Evolutionary conservation across 2,113 vertebrate species (phyloP), one percentile per base, ranked within the genome.

Genomic region (Ptychochromis oligacanthus): DNA sequence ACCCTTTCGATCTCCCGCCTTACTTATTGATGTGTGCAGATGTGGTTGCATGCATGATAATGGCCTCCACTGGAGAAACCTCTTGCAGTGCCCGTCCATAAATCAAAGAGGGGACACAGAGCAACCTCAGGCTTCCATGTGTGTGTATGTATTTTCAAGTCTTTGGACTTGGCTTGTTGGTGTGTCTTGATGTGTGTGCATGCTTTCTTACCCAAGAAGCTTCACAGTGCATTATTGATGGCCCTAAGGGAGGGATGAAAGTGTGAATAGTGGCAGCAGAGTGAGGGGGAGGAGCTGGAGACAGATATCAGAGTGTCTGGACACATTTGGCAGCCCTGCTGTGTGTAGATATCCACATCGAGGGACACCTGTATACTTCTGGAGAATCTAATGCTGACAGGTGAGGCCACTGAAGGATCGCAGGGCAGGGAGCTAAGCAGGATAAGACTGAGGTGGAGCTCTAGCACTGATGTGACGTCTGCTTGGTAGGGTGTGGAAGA

Each of bases 221-320:
- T 90, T 90, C 77, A 87, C 31, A 40, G 59, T 95, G 87, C 93
- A 95, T 93, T 94, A 95, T 95, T 95, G 93, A 95, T 95, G 90
- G 77, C 59, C 89, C 83, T 83, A 59, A 70, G 92, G 93, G 93
- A 94, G 85, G 84, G 82, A 93, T 93, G 89, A 92, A 90, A 92
- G 92, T 86, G 83, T 80, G 91, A 93, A 89, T 82, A 83, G 87
- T 88, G 77, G 86, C 78, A 62, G 75, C 62, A 79, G 77, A n/a
- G 70, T 72, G 62, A 62, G 75, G 67, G 62, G 72, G 57, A 60
- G 85, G 61, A 49, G 62, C 77, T 75, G 65, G 20, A 87, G 78
- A 88, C 22, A 22, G 81, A 84, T 81, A 86, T 84, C 54, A 70
- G n/a, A 86, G 72, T 43, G 75, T 74, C 13, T 59, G 59, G 67